phyloP scores from a whole-genome alignment of 2,113 vertebrate species.

The Eleginops maclovinus region DNA sequence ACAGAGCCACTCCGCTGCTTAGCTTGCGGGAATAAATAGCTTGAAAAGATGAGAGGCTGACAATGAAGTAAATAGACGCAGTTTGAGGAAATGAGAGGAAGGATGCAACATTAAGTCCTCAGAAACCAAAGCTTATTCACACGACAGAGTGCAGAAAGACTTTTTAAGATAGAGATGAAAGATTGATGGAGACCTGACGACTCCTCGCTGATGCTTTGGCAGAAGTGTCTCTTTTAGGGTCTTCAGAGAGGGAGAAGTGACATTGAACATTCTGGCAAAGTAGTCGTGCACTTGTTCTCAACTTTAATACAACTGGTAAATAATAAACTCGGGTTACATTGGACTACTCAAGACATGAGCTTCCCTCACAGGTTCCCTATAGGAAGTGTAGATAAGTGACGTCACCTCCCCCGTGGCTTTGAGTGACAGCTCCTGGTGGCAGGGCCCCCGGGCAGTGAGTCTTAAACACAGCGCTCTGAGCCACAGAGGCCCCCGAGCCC shows the following conservation, averaged over 20 bases:
- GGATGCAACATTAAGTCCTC: background rate
- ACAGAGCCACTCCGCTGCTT: background rate
- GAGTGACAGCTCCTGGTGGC: slow-evolving; percentile 65
- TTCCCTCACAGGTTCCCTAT: background rate
- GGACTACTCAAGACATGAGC: background rate
- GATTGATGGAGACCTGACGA: slow-evolving; percentile 20
- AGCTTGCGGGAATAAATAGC: background rate
- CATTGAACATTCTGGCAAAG: slow-evolving; percentile 22
- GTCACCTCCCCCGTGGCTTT: slow-evolving; percentile 63
- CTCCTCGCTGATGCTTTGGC: slow-evolving; percentile 24
- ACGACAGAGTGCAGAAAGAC: background rate
- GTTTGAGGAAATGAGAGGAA: slow-evolving; percentile 5
- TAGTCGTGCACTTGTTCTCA: background rate
- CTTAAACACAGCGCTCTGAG: slow-evolving; percentile 67
- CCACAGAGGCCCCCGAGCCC: slow-evolving; percentile 54
- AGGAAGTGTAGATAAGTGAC: slow-evolving; percentile 36
- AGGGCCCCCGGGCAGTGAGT: slow-evolving; percentile 54
- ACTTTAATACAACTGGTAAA: slow-evolving; percentile 13
- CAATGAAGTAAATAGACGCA: slow-evolving; percentile 16
- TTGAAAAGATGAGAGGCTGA: slow-evolving; percentile 6
- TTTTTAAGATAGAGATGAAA: slow-evolving; percentile 28
- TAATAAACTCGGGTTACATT: background rate
- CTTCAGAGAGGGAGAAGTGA: slow-evolving; percentile 17
- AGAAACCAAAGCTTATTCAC: slow-evolving; percentile 16
- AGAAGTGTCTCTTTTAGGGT: slow-evolving; percentile 6